Evolutionary conservation across 2,888 invertebrate species (phyloP), one percentile per base, ranked within the genome.

Genomic region (Brassicogethes aeneus): DNA sequence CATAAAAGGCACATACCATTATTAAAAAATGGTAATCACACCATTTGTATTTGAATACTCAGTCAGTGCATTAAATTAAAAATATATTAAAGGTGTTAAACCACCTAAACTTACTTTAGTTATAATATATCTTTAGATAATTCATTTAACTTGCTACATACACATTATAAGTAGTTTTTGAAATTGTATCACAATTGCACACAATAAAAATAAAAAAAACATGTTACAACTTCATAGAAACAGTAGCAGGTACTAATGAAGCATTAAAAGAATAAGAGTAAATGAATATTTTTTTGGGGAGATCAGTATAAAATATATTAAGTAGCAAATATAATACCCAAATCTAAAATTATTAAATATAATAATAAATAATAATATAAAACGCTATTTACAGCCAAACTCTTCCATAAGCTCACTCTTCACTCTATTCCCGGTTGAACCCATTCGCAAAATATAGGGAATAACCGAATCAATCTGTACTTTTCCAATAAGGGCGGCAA

Each of bases 391-490:
- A 49, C 59, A 60, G 37, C 53, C 44, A 53, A 57, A 60, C 17
- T 61, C 59, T 36, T 66, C 65, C 17, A 61, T 50, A 41, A 61
- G 59, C 52, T 67, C 67, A 15, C 62, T 55, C 51, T 66, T 66
- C 12, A 68, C 61, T 51, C 62, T 54, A 43, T 50, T 59, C 51
- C 62, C 53, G 44, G 48, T 59, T 40, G 47, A 53, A 17, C 63
- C 62, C 67, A 67, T 70, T 47, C 77, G 83, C 52, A 97, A 75
- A 61, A 97, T 85, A 57, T 85, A 92, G 16, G 95, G 95, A 66
- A 97, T 87, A 53, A 96, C 88, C 61, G 87, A 90, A 61, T 96
- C 93, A 44, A 97, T 93, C 70, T 92, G 90, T 55, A 96, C 88
- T 65, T 86, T 88, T 3, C 93, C 94, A 36, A 93, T 82, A 46